A percentile compares a stretch with the other conserved stretches of the same genome.
phyloP scores from a whole-genome alignment of 2,113 vertebrate genomes.

The Carassius auratus region DNA sequence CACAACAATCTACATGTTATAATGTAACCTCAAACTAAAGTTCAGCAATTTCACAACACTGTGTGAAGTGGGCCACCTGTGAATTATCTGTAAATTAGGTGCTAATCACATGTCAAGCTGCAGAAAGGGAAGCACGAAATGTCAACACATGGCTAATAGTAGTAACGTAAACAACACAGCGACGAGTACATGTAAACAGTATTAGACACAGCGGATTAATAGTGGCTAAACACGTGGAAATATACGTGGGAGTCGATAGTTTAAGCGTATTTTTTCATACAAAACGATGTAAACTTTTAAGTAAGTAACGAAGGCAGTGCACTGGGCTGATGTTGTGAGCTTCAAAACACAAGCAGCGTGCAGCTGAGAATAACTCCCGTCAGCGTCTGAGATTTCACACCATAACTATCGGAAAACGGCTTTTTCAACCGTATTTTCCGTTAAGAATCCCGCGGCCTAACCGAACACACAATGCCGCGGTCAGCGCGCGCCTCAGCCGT shows the following conservation, averaged over 20 bases:
- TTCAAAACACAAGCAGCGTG: constrained; percentile 71
- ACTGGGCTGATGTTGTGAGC: constrained; percentile 66
- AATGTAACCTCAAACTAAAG: background rate
- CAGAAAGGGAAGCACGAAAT: background rate
- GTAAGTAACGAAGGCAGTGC: background rate
- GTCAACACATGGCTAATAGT: constrained; percentile 38
- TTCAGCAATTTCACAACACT: background rate
- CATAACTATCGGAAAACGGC: constrained; percentile 29
- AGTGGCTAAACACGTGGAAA: background rate
- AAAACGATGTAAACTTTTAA: constrained; percentile 1
- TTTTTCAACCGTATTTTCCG: background rate
- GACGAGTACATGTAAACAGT: background rate
- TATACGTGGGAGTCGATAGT: too few species aligned
- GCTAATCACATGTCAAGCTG: constrained; percentile 14
- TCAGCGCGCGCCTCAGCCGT: constrained; percentile 49
- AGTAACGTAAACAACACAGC: constrained; percentile 21
- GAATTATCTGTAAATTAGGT: background rate
- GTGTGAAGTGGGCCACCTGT: background rate
- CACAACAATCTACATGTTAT: background rate
- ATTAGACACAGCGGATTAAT: background rate
- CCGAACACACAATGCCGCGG: constrained; percentile 72
- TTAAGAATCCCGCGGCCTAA: background rate
- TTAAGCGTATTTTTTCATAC: background rate
- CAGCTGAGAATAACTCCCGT: constrained; percentile 30
- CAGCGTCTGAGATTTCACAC: constrained; percentile 40